A percentile compares a stretch with the other conserved stretches of the same genome.
phyloP scores from a whole-genome alignment of 1,140 invertebrate genomes.

The Aphelenchoides besseyi region DNA sequence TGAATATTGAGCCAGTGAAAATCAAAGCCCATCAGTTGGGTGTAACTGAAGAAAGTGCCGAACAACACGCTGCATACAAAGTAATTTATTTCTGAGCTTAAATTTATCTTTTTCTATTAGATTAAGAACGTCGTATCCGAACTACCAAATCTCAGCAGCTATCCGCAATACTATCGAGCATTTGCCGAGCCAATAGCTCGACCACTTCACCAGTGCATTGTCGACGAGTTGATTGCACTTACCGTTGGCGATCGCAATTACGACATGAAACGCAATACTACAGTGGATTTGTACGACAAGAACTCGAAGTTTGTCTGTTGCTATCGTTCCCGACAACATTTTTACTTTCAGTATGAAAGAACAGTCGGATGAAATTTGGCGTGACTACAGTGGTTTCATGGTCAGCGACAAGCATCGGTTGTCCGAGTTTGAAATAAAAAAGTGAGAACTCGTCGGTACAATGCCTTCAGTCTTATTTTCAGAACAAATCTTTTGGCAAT shows the following conservation, averaged over 20 bases:
- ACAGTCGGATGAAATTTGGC: conserved; percentile 37
- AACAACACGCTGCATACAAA: conserved; percentile 27
- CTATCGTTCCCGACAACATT: conserved; percentile 11
- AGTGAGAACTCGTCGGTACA: conserved; percentile 11
- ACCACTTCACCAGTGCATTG: conserved; percentile 45
- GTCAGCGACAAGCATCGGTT: conserved; percentile 41
- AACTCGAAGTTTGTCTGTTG: conserved; percentile 24
- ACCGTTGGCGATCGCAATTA: conserved; percentile 43
- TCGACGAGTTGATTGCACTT: conserved; percentile 36
- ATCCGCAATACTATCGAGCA: conserved; percentile 51
- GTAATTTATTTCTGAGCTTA: not conserved
- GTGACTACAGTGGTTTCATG: conserved; percentile 44
- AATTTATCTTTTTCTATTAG: conserved; percentile 18
- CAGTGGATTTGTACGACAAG: conserved; percentile 45
- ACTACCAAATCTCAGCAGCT: conserved; percentile 34
- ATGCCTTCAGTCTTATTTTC: conserved; percentile 24
- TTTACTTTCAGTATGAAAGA: conserved; percentile 33
- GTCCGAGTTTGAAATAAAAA: conserved; percentile 37
- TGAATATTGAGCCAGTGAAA: conserved; percentile 34
- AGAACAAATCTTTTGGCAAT: conserved; percentile 24
- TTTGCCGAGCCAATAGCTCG: conserved; percentile 41
- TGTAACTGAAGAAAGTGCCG: conserved; percentile 15
- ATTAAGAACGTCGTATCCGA: conserved; percentile 22
- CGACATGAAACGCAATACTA: conserved; percentile 37
- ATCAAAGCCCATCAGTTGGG: conserved; percentile 19